These are phyloP conservation scores for Poeciliopsis infans DNA, from an alignment of 2,797 vertebrate genomes.

Conservation along the genomic window DNA sequence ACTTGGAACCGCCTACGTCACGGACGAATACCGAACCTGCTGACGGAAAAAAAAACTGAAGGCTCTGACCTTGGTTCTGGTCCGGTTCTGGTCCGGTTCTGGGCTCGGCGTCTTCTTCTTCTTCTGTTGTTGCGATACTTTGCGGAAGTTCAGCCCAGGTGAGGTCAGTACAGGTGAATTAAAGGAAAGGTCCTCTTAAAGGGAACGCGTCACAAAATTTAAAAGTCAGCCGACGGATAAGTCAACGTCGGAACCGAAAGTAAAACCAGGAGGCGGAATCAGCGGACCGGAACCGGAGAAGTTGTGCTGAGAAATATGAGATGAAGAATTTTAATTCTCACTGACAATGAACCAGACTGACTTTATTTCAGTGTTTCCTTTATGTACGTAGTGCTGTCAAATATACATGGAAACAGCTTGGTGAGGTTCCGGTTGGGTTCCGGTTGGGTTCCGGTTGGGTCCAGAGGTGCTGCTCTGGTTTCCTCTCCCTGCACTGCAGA, in stretches of 20 bases:
- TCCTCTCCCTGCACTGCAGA: too few relatives aligned
- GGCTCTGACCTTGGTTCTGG: neutral
- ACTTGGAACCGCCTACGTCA: neutral
- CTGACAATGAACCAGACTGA: neutral
- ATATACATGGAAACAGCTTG: too few relatives aligned
- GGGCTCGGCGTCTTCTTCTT: neutral
- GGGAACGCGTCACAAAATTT: neutral
- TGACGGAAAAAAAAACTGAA: neutral
- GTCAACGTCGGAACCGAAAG: neutral
- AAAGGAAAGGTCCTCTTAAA: conserved; percentile 40
- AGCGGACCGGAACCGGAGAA: neutral
- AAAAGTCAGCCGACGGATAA: neutral
- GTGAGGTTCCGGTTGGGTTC: too few relatives aligned
- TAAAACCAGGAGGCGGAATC: neutral
- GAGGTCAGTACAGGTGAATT: conserved; percentile 42
- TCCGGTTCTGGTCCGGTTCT: neutral
- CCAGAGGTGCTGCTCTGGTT: too few relatives aligned
- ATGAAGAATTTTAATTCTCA: neutral
- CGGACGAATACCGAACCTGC: neutral
- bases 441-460: too few relatives aligned
- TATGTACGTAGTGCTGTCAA: too few relatives aligned
- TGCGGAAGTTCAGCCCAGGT: conserved; percentile 52
- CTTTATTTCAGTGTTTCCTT: neutral
- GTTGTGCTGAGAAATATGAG: neutral
- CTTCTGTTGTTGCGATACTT: conserved; percentile 21